phyloP scores from a whole-genome alignment of 1,140 invertebrate species.

The Bombus balteatus region DNA sequence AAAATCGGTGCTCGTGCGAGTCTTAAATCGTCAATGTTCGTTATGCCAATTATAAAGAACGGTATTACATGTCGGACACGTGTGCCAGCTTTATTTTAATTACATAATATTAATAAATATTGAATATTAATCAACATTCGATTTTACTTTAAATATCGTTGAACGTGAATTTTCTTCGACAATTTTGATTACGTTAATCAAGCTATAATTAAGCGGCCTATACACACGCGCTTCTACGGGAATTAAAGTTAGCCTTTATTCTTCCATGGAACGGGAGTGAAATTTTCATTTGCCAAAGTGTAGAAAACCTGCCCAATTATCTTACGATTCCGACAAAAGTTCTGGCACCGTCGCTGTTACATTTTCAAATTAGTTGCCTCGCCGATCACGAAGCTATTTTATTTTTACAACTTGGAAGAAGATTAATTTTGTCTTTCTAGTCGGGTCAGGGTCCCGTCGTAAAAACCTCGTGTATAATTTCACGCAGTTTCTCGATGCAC shows the following conservation, averaged over 20 bases:
- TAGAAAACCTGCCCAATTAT: neutral
- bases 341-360: neutral
- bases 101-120: too few relatives aligned
- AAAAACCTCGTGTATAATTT: neutral
- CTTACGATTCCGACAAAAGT: neutral
- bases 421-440: neutral
- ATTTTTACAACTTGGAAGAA: neutral
- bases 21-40: neutral
- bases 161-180: neutral
- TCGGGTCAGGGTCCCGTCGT: neutral
- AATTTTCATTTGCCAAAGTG: slow-evolving; percentile 4
- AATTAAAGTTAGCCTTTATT: neutral
- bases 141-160: too few relatives aligned
- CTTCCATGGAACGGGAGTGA: neutral
- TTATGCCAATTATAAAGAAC: neutral
- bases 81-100: too few relatives aligned
- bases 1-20: neutral
- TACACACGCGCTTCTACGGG: too few relatives aligned
- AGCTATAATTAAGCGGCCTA: neutral
- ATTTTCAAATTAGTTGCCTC: neutral
- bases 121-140: neutral
- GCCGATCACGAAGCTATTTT: neutral
- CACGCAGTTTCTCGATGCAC: neutral
- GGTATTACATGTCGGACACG: neutral
- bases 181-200: neutral